phyloP scores from a whole-genome alignment of 2,113 vertebrate genomes.

The Myanophis thanlyinensis region DNA sequence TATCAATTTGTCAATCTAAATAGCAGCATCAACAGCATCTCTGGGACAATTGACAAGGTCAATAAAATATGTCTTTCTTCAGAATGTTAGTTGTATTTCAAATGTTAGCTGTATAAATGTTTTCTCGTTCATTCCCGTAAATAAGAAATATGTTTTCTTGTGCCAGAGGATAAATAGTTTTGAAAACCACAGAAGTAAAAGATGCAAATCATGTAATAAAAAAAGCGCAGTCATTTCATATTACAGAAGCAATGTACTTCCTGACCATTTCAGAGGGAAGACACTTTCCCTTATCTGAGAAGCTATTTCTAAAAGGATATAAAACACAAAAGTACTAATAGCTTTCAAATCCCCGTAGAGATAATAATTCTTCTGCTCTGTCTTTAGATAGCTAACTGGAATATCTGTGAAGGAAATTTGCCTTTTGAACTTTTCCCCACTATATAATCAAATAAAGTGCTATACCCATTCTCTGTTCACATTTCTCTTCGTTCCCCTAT shows the following conservation, averaged over 20 bases:
- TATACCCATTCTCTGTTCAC: neutral
- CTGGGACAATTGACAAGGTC: neutral
- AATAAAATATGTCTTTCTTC: conserved; percentile 8
- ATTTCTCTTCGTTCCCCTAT: neutral
- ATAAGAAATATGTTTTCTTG: neutral
- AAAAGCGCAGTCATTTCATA: conserved; percentile 24
- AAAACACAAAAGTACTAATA: conserved; percentile 2
- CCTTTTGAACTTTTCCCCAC: neutral
- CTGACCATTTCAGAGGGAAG: conserved; percentile 6
- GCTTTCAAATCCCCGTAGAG: neutral
- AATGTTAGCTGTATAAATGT: neutral
- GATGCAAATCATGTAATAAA: conserved; percentile 30
- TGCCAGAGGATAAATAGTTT: conserved; percentile 19
- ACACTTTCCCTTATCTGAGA: neutral
- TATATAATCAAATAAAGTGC: neutral
- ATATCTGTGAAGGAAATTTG: conserved; percentile 14
- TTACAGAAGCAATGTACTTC: neutral
- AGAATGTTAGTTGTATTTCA: conserved; percentile 31
- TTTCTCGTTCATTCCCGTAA: neutral
- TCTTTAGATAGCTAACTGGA: neutral
- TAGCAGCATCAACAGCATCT: neutral
- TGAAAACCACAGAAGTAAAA: conserved; percentile 29
- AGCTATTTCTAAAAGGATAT: neutral
- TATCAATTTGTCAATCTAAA: neutral
- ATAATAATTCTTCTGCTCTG: neutral